Percentiles rank a stretch among this genome's conserved stretches.
Conservation (phyloP, 2,888 invertebrate species). For the Zygothrica quintamaculata region DNA sequence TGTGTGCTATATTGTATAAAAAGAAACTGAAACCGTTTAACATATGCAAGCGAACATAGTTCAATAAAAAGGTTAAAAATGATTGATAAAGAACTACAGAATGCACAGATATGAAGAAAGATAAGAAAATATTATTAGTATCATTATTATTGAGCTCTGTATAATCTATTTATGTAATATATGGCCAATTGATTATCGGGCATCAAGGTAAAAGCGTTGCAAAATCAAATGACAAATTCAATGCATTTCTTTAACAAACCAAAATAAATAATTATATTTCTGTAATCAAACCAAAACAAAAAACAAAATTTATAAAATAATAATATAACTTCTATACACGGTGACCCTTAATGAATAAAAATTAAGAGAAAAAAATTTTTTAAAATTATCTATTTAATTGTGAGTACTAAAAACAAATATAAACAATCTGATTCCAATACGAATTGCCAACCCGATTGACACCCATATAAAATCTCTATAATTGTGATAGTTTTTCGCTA, state of each 20-base stretch:
- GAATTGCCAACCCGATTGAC: slow-evolving; percentile 35
- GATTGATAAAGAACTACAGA: slow-evolving; percentile 25
- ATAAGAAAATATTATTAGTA: slow-evolving; percentile 16
- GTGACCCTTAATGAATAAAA: slow-evolving; percentile 35
- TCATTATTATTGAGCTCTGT: slow-evolving; percentile 32
- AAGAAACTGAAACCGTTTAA: slow-evolving; percentile 44
- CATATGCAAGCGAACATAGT: slow-evolving; percentile 76
- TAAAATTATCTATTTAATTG: slow-evolving; percentile 28
- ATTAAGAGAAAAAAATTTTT: slow-evolving; percentile 1
- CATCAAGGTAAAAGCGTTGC: slow-evolving; percentile 56
- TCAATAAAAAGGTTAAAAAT: slow-evolving; percentile 49
- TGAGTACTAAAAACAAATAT: slow-evolving; percentile 30
- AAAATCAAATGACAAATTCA: slow-evolving; percentile 69
- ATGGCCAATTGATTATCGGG: slow-evolving; percentile 12
- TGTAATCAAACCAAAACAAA: slow-evolving; percentile 6
- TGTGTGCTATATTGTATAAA: slow-evolving; percentile 45
- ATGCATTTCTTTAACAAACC: slow-evolving; percentile 64
- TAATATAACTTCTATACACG: slow-evolving; percentile 10
- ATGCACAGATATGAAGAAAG: slow-evolving; percentile 41
- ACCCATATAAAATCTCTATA: slow-evolving; percentile 61
- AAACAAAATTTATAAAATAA: slow-evolving; percentile 1
- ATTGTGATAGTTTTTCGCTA: slow-evolving; percentile 72
- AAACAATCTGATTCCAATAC: slow-evolving; percentile 49
- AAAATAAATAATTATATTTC: slow-evolving; percentile 18
- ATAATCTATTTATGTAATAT: slow-evolving; percentile 4